These are phyloP conservation scores for Diadegma fenestrale DNA, from an alignment of 2,888 invertebrate species.

Conservation along the genomic window DNA sequence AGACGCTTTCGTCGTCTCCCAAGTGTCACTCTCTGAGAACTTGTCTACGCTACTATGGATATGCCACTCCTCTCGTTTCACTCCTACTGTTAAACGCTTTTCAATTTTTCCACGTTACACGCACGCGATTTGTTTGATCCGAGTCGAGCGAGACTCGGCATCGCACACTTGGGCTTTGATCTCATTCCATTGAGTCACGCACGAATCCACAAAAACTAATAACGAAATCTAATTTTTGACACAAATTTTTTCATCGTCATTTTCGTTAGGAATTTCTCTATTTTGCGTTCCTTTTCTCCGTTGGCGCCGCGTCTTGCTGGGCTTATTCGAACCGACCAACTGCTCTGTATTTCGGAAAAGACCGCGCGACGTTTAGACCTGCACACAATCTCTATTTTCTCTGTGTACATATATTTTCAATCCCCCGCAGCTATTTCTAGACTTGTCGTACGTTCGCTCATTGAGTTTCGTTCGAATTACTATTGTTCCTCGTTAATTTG, in stretches of 20 bases:
- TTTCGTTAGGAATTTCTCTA: not conserved
- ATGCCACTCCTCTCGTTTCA: slow-evolving; percentile 61
- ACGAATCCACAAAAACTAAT: not conserved
- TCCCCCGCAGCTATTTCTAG: slow-evolving; percentile 61
- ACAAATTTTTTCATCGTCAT: not conserved
- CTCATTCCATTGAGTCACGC: not conserved
- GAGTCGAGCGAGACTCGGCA: not conserved
- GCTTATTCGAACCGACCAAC: slow-evolving; percentile 59
- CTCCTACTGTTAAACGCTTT: slow-evolving; percentile 44
- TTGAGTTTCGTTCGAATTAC: slow-evolving; percentile 17
- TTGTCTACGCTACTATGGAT: slow-evolving; percentile 59
- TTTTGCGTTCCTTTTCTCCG: not conserved
- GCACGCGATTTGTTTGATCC: slow-evolving; percentile 55
- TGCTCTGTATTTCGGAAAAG: slow-evolving; percentile 59
- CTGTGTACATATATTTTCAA: not conserved
- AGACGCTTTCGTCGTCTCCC: slow-evolving; percentile 38
- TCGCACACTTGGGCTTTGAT: not conserved
- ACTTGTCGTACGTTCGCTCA: slow-evolving; percentile 55
- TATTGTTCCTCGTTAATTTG: not conserved
- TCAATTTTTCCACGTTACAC: slow-evolving; percentile 21
- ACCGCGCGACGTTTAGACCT: slow-evolving; percentile 28
- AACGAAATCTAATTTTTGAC: not conserved
- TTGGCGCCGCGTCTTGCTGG: slow-evolving; percentile 45
- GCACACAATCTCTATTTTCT: not conserved
- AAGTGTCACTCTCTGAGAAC: slow-evolving; percentile 55